These are phyloP conservation scores for Phaethon lepturus DNA, from an alignment of 2,113 vertebrate species.

Conservation along the genomic window DNA sequence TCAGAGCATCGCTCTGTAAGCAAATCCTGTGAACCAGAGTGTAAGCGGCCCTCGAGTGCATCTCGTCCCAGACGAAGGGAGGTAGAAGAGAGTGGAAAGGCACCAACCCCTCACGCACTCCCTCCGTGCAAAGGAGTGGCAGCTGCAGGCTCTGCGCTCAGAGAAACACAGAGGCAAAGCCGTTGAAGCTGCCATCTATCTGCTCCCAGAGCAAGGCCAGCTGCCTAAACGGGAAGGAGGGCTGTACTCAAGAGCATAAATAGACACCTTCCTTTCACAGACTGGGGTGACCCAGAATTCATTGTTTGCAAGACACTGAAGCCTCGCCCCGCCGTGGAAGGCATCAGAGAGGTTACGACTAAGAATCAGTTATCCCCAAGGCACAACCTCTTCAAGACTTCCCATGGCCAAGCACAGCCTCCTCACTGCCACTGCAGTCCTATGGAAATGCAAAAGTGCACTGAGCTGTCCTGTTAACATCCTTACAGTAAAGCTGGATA, in stretches of 20 bases:
- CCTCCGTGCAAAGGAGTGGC: fast-evolving
- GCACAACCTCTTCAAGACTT: neutral
- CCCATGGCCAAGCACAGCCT: neutral
- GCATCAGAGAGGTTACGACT: neutral
- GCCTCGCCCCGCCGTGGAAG: fast-evolving
- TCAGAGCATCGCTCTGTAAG: neutral
- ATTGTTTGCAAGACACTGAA: neutral
- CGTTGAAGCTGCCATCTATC: neutral
- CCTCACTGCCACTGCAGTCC: neutral
- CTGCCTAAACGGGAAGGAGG: neutral
- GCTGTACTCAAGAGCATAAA: neutral
- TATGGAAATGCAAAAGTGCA: neutral
- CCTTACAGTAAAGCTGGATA: neutral
- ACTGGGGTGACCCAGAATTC: neutral
- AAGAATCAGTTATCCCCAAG: neutral
- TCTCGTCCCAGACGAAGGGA: neutral
- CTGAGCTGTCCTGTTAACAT: neutral
- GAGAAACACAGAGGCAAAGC: neutral
- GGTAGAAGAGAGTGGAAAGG: neutral
- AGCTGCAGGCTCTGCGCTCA: neutral
- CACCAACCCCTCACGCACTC: fast-evolving
- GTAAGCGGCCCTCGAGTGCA: fast-evolving
- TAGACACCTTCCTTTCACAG: neutral
- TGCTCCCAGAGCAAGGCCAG: neutral
- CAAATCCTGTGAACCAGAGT: neutral